Evolutionary conservation across 2,888 invertebrate species (phyloP).

Genomic region (Melipona beecheii): DNA sequence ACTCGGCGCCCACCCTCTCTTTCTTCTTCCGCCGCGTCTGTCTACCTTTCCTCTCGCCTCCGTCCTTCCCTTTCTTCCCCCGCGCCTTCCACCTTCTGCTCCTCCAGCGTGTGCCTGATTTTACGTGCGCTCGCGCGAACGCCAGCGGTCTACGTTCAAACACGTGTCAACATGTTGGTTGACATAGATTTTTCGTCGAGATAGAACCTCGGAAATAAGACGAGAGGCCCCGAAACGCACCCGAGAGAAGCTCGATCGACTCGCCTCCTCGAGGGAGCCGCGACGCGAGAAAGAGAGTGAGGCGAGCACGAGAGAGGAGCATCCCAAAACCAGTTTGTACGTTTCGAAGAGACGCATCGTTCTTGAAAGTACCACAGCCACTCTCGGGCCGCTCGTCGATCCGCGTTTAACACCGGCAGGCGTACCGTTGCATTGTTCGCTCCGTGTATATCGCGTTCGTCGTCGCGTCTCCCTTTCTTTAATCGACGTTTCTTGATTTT

Average conservation of each 20-base stretch:
- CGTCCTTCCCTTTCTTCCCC: neutral
- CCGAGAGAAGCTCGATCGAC: constrained; percentile 72
- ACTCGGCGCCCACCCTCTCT: constrained; percentile 57
- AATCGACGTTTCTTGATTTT: constrained; percentile 63
- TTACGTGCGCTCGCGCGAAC: constrained; percentile 50
- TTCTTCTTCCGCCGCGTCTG: constrained; percentile 39
- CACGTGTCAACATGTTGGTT: constrained; percentile 82
- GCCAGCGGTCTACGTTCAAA: constrained; percentile 74
- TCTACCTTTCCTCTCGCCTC: constrained; percentile 28
- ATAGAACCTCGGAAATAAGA: constrained; percentile 75
- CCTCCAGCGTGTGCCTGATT: constrained; percentile 22
- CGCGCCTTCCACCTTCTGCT: constrained; percentile 6
- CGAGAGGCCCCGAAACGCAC: constrained; percentile 58
- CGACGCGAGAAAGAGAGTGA: constrained; percentile 61
- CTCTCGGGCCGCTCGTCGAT: constrained; percentile 47
- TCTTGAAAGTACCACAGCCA: constrained; percentile 51
- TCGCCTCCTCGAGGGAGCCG: constrained; percentile 48
- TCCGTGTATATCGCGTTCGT: constrained; percentile 54
- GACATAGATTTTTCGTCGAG: constrained; percentile 81
- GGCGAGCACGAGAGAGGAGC: constrained; percentile 49
- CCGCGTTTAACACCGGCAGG: constrained; percentile 72
- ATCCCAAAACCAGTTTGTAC: constrained; percentile 75
- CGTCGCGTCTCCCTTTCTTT: constrained; percentile 33
- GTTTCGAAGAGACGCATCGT: constrained; percentile 56
- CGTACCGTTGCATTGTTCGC: constrained; percentile 63